Base-by-base conservation (phyloP, 1,140 invertebrate genomes). In the Neelides sp. region DNA sequence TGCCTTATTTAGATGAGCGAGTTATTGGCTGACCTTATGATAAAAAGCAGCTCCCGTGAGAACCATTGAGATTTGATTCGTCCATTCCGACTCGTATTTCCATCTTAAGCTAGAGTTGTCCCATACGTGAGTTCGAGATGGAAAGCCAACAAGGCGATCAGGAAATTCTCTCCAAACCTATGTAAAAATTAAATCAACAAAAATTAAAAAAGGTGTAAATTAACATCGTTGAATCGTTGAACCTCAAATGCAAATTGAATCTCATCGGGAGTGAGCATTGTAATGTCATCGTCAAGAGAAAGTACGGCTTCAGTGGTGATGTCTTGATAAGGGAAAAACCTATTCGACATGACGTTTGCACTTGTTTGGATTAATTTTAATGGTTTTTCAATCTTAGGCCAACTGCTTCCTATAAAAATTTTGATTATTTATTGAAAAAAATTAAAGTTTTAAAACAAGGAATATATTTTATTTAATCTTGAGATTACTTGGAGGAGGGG, bases 41-140 rank as follows among this genome's bases (percentile, higher is more conserved):
- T 91, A 83, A 69, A 92, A 92, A 32, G 88, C 86, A n/a, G 85
- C 87, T 22, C 88, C 89, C 0, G 88, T 93, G 17, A 93, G 68
- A 22, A 93, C 86, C 85, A 91, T 89, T 1, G 86, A 90, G 49
- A 92, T 83, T 65, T 89, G 79, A 69, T 91, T 93, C 1, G 83
- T 90, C 90, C 90, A 94, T 70, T 94, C 90, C 37, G 86, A 90
- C 69, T 92, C 85, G 64, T 93, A 94, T 53, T 80, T 83, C 86
- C 87, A 93, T 46, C 76, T 75, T 55, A 72, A 67, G 0, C 83
- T 89, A 0, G 70, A 68, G 69, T 91, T 91, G 66, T 91, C 84
- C 85, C 85, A 93, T 7, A 85, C 75, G 68, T 93, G 89, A 44
- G 85, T 82, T 24, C 89, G 72, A 10, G 86, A 89, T 30, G 89